Conservation (phyloP, 2,888 invertebrate species). For the Agonopterix alstromeriana region DNA sequence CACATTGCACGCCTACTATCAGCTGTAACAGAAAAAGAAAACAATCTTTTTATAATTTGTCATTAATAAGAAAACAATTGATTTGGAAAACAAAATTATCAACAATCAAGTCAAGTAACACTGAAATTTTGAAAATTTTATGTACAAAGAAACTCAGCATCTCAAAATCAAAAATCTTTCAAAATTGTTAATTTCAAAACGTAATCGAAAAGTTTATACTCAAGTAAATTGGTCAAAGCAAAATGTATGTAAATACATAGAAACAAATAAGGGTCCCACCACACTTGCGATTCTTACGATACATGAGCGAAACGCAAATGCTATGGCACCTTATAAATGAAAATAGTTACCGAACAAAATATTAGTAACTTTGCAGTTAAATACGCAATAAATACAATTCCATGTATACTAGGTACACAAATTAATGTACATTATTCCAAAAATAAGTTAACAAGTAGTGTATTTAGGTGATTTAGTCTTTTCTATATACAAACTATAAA, state of each 20-base stretch:
- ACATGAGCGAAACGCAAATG: too few species aligned
- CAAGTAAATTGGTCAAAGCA: conserved; percentile 14
- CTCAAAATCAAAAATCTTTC: conserved; percentile 9
- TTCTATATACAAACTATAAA: not conserved
- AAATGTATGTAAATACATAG: conserved; percentile 3
- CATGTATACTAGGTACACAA: conserved; percentile 45
- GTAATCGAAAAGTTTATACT: conserved; percentile 14
- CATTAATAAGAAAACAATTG: not conserved
- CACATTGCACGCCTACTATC: conserved; percentile 8
- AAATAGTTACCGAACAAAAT: conserved; percentile 7
- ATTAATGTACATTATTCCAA: conserved; percentile 52
- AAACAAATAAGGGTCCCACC: not conserved
- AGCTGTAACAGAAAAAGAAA: conserved; percentile 15
- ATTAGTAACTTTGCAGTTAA: conserved; percentile 5
- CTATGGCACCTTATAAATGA: not conserved
- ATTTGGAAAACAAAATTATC: not conserved
- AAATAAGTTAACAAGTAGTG: conserved; percentile 16
- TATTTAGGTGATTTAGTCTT: not conserved
- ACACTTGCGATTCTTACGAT: too few species aligned
- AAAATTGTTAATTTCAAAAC: conserved; percentile 5
- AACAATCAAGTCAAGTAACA: not conserved
- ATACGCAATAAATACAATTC: conserved; percentile 5
- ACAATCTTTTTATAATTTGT: not conserved
- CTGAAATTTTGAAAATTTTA: not conserved
- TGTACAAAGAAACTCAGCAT: conserved; percentile 9